Base-by-base conservation (phyloP, 53 echinoderm and acorn worm species). In the Arbacia lixula region DNA sequence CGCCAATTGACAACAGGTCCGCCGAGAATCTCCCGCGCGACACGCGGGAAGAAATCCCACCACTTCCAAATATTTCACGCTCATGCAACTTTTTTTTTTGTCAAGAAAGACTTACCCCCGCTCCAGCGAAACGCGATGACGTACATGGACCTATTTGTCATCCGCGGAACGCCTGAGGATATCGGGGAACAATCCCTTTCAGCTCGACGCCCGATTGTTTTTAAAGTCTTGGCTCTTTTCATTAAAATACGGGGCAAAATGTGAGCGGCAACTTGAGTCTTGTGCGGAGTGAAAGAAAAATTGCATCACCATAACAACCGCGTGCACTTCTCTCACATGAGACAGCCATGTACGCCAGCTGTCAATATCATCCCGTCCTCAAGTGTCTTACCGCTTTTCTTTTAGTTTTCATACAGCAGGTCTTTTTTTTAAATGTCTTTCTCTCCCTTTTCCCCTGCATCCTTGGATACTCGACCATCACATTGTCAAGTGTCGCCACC, bases 191-290 rank as follows among this genome's bases (percentile, higher is more conserved):
- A 74, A 53, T 74, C 58, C 57, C 58, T 77, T 77, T 77, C 58
- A 77, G 78, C 78, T 21, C 78, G 36, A 58, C 78, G 60, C 78
- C 78, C 58, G 78, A 77, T 77, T 77, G 78, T 77, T 77, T 77
- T 58, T 57, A 58, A 37, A 57, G 36, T 58, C 60, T 53, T 74
- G 52, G 49, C 49, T 46, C 8, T 8, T 46, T n/a, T n/a, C n/a
- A n/a, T 42, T 69, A 12, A 42, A 69, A 4, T 27, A 35, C 27
- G 22, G 8, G 8, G 46, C 46, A 35, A 50, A 31, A 58, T 25
- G 21, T 58, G 60, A 58, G 60, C 78, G 49, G 78, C 38, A 77
- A 77, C 21, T 4, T 49, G 78, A 77, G 78, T 60, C 56, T 58
- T 56, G 24, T 77, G 78, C 39, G 37, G 60, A 77, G 78, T 77